Evolutionary conservation across 2,113 vertebrate species (phyloP).

Genomic region (Coryphaenoides rupestris): DNA sequence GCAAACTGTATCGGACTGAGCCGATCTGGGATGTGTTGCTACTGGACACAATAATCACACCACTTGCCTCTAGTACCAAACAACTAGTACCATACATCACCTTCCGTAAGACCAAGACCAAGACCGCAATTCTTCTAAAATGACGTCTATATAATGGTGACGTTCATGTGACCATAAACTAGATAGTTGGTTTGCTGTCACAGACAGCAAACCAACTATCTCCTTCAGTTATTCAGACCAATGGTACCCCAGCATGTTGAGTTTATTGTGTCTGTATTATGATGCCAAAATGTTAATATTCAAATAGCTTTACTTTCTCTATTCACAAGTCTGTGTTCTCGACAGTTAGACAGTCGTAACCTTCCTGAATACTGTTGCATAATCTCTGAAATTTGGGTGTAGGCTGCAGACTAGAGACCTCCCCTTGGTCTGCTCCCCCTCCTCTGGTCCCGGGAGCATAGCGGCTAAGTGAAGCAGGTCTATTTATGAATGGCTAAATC

Average conservation of each 20-base stretch:
- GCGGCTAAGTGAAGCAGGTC: constrained; percentile 33
- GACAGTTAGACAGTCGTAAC: not conserved
- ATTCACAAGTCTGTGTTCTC: no score
- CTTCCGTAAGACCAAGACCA: no score
- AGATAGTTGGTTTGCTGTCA: not conserved
- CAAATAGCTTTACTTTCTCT: not conserved
- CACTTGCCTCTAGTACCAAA: no score
- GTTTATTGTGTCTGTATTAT: not conserved
- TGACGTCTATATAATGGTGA: not conserved
- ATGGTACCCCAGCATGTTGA: not conserved
- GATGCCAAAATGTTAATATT: not conserved
- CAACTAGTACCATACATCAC: not conserved
- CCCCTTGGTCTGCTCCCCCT: constrained; percentile 28
- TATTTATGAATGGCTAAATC: constrained; percentile 59
- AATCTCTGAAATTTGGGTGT: no score
- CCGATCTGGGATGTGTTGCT: no score
- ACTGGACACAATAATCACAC: no score
- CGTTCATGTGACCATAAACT: not conserved
- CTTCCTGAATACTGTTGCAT: not conserved
- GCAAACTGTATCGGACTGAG: no score
- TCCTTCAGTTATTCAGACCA: not conserved
- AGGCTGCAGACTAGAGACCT: not conserved
- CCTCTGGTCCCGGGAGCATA: constrained; percentile 16
- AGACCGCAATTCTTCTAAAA: not conserved
- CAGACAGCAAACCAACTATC: not conserved